A percentile compares a stretch with the other conserved stretches of the same genome.
phyloP scores from a whole-genome alignment of 2,888 invertebrate genomes.

The Thyatira batis region DNA sequence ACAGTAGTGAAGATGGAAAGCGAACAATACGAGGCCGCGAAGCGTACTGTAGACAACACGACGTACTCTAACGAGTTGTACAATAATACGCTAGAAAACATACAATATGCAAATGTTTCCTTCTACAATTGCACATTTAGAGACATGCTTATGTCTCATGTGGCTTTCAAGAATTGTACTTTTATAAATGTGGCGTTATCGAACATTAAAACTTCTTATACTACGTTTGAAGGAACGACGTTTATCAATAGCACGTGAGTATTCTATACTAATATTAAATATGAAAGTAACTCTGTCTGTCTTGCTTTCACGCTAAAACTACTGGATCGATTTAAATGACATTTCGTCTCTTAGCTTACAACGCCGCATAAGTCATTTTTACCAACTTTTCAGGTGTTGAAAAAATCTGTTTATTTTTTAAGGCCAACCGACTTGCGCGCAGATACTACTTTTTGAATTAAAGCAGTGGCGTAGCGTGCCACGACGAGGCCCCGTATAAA shows the following conservation, averaged over 20 bases:
- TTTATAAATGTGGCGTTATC: constrained; percentile 86
- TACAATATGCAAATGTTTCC: constrained; percentile 81
- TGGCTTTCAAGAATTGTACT: constrained; percentile 86
- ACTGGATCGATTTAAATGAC: too few relatives aligned
- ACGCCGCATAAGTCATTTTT: too few relatives aligned
- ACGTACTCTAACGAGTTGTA: constrained; percentile 72
- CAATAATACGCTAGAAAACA: constrained; percentile 83
- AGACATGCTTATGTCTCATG: constrained; percentile 87
- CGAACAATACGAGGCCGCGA: constrained; percentile 50
- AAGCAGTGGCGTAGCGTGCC: too few relatives aligned
- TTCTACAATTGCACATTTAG: constrained; percentile 86
- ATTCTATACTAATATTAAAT: not conserved
- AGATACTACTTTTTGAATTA: too few relatives aligned
- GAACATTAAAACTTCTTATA: constrained; percentile 87
- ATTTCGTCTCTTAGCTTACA: too few relatives aligned
- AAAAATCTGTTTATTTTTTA: too few relatives aligned
- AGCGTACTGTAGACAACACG: constrained; percentile 48
- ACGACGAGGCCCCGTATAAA: too few relatives aligned
- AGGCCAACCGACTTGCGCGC: too few relatives aligned
- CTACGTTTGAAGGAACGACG: constrained; percentile 83
- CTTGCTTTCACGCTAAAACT: too few relatives aligned
- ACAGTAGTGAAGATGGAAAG: constrained; percentile 71
- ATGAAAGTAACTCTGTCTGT: too few relatives aligned
- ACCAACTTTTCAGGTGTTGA: too few relatives aligned
- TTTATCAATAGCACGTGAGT: constrained; percentile 85